phyloP scores from a whole-genome alignment of 2,113 vertebrate genomes.

The Myiagra hebetior region DNA sequence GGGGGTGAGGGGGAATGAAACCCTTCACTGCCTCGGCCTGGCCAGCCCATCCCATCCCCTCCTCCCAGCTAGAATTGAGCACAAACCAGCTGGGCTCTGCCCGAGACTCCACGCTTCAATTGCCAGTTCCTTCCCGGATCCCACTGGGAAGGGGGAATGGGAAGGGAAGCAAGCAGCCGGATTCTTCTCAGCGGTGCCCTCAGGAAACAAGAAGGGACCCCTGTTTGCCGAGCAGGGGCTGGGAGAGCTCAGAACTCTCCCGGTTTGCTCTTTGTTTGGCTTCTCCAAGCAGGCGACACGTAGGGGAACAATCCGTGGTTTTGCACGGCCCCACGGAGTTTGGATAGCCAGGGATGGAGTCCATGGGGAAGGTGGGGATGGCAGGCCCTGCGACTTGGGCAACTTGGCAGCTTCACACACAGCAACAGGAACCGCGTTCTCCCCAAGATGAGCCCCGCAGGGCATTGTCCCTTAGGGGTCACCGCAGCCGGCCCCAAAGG shows the following conservation, averaged over 20 bases:
- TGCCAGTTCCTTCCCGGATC: background rate
- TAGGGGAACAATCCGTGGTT: background rate
- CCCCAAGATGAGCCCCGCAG: background rate
- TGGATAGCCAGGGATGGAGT: background rate
- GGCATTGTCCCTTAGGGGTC: background rate
- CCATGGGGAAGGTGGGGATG: background rate
- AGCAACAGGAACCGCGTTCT: background rate
- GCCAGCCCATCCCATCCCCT: background rate
- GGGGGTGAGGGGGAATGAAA: accelerated
- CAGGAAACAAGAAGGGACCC: background rate
- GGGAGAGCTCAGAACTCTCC: background rate
- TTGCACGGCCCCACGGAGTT: background rate
- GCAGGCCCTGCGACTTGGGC: background rate
- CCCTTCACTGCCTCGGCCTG: background rate
- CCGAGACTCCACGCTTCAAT: background rate
- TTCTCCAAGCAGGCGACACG: background rate
- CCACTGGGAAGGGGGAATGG: background rate
- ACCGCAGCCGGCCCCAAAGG: background rate
- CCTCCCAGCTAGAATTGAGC: background rate
- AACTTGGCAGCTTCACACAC: background rate
- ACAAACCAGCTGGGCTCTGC: background rate
- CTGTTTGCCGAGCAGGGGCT: background rate
- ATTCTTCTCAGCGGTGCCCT: background rate
- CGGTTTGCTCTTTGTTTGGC: slow-evolving; percentile 5
- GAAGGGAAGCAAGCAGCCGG: background rate